These are phyloP conservation scores for Parapristionchus giblindavisi DNA, from an alignment of 2,888 invertebrate species.

Conservation along the genomic window DNA sequence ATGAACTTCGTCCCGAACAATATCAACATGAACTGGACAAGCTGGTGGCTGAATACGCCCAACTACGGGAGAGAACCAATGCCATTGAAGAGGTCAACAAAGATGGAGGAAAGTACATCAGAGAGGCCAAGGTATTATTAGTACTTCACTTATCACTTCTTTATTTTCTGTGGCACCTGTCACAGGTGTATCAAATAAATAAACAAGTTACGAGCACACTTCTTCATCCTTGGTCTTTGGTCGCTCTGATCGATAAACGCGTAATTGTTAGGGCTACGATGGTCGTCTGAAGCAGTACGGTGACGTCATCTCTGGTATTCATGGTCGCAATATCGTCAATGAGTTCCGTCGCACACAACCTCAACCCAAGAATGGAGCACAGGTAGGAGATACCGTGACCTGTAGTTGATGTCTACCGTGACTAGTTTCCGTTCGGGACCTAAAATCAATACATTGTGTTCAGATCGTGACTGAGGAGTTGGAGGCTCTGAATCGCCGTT, in stretches of 20 bases:
- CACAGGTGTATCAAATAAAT: too few species aligned
- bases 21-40: slow-evolving; percentile 68
- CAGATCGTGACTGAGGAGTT: slow-evolving; percentile 65
- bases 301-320: slow-evolving; percentile 77
- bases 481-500: slow-evolving; percentile 69
- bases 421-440: neutral
- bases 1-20: slow-evolving; percentile 57
- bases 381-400: slow-evolving; percentile 42
- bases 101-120: slow-evolving; percentile 91
- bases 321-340: slow-evolving; percentile 58
- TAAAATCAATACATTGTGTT: neutral
- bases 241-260: too few species aligned
- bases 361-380: slow-evolving; percentile 68
- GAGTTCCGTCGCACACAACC: slow-evolving; percentile 63
- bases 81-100: slow-evolving; percentile 71
- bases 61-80: slow-evolving; percentile 86
- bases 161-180: too few species aligned
- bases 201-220: too few species aligned
- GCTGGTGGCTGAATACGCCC: slow-evolving; percentile 82
- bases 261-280: slow-evolving; percentile 88
- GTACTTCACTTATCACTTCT: too few species aligned
- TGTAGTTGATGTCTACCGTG: neutral
- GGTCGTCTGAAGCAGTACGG: slow-evolving; percentile 85
- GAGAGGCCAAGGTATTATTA: slow-evolving; percentile 99
- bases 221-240: too few species aligned